A percentile compares a stretch with the other conserved stretches of the same genome.
phyloP scores from a whole-genome alignment of 2,113 vertebrate species.

The Carassius carassius region DNA sequence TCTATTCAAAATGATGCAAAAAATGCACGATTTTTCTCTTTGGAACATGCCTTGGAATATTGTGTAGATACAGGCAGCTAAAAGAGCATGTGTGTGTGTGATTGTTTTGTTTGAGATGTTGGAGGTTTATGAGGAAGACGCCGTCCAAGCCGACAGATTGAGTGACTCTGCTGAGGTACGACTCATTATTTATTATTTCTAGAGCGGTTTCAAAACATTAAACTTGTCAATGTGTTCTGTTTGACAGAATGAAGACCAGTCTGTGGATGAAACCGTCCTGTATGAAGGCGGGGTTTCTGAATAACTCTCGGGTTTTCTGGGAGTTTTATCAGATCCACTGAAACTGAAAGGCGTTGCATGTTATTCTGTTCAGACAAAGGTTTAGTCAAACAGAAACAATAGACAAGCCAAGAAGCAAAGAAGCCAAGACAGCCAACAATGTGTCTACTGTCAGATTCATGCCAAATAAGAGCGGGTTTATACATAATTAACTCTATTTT shows the following conservation, averaged over 20 bases:
- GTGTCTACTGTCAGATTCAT: conserved; percentile 25
- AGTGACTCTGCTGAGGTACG: conserved; percentile 66
- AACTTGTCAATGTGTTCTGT: background rate
- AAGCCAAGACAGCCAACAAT: conserved; percentile 12
- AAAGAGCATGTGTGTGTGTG: background rate
- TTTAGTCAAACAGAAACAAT: conserved; percentile 35
- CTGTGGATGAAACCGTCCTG: conserved; percentile 3
- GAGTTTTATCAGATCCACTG: background rate
- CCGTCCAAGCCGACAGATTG: conserved; percentile 19
- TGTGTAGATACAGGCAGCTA: background rate
- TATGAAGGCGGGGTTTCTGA: background rate
- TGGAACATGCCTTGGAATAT: background rate
- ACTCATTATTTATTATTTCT: background rate
- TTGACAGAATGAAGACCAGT: conserved; percentile 46
- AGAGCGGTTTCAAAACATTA: background rate
- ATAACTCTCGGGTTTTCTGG: background rate
- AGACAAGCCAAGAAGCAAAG: conserved; percentile 29
- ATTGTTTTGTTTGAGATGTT: conserved; percentile 21
- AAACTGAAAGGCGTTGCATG: background rate
- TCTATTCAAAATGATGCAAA: no score
- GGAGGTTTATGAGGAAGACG: conserved; percentile 38
- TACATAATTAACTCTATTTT: background rate
- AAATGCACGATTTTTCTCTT: background rate
- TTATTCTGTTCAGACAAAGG: conserved; percentile 26
- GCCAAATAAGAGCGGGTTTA: background rate